Evolutionary conservation across 2,113 vertebrate species (phyloP).

Genomic region (Colinus virginianus): DNA sequence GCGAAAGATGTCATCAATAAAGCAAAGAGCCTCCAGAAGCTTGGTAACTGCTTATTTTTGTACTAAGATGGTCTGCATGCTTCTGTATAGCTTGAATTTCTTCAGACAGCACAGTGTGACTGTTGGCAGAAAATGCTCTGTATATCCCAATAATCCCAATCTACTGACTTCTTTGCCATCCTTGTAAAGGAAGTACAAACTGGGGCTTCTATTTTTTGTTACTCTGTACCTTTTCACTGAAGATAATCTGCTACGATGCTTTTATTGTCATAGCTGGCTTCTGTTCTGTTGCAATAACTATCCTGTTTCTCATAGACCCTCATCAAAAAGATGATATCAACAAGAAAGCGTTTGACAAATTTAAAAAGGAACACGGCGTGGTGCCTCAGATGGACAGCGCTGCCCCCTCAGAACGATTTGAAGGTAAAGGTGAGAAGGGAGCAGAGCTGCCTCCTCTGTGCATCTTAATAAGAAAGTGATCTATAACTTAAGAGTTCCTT

Average conservation of each 20-base stretch:
- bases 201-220: fast-evolving
- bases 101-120: background rate
- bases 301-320: constrained; percentile 82
- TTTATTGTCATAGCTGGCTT: background rate
- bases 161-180: background rate
- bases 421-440: constrained; percentile 79
- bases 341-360: constrained; percentile 98
- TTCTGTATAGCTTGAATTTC: background rate
- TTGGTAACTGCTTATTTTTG: constrained; percentile 82
- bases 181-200: background rate
- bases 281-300: background rate
- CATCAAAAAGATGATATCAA: constrained; percentile 97
- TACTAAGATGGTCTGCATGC: background rate
- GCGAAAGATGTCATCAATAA: constrained; percentile 98
- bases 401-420: constrained; percentile 92
- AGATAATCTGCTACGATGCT: background rate
- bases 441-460: background rate
- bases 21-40: constrained; percentile 96
- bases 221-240: background rate
- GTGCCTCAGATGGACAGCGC: constrained; percentile 91
- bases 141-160: background rate
- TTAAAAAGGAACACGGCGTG: constrained; percentile 91
- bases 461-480: background rate
- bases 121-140: background rate
- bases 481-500: background rate